These are phyloP conservation scores for Aphrocallistes beatrix DNA, from an alignment of 37 sponge, comb jelly and placozoan species.

Conservation along the genomic window DNA sequence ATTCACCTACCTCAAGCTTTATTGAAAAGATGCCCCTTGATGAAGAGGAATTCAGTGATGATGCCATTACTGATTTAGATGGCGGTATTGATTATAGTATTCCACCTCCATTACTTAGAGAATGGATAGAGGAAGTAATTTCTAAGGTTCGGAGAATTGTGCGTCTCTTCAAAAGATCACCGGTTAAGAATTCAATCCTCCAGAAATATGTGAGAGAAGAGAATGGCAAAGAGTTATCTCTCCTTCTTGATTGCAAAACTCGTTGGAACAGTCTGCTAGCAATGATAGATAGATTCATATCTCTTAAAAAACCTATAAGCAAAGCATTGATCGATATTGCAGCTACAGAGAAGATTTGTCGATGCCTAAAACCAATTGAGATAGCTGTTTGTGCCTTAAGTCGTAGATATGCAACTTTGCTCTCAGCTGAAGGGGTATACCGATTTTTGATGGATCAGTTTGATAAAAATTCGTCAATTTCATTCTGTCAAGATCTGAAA, in stretches of 20 bases:
- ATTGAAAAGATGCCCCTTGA: no score
- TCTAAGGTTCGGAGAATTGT: not conserved
- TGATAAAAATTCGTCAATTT: not conserved
- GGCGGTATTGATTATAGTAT: not conserved
- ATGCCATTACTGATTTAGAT: not conserved
- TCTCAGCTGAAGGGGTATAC: not conserved
- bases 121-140: not conserved
- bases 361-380: not conserved
- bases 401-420: not conserved
- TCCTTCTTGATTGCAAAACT: not conserved
- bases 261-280: not conserved
- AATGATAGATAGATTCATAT: not conserved
- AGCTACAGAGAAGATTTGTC: not conserved
- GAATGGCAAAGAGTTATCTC: not conserved
- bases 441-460: not conserved
- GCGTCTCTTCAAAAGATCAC: not conserved
- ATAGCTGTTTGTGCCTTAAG: not conserved
- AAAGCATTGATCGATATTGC: not conserved
- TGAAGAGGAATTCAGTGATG: not conserved
- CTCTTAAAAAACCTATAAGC: not conserved
- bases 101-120: not conserved
- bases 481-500: no score
- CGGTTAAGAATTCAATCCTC: not conserved
- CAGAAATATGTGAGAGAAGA: not conserved
- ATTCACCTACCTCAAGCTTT: not conserved